Percentiles rank a stretch among this genome's conserved stretches.
phyloP scores from a whole-genome alignment of 53 echinoderm and acorn worm species.

The Crossaster papposus region DNA sequence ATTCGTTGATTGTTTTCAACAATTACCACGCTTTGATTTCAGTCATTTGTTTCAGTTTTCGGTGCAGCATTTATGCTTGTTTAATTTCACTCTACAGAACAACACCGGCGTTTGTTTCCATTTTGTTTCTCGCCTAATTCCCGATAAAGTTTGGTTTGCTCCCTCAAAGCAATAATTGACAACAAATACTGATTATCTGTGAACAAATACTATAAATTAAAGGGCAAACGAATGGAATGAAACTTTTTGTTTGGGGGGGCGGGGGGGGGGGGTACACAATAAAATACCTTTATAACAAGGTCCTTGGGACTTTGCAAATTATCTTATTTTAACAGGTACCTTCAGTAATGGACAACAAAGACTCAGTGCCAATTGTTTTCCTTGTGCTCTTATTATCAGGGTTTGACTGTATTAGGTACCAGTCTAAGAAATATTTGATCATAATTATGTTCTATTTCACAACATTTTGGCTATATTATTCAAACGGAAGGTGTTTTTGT shows the following conservation, averaged over 20 bases:
- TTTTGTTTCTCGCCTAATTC: constrained; percentile 7
- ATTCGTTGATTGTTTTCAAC: constrained; percentile 15
- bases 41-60: constrained; percentile 36
- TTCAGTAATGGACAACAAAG: too few species aligned
- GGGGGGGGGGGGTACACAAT: too few species aligned
- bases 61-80: constrained; percentile 19
- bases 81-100: constrained; percentile 4
- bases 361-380: too few species aligned
- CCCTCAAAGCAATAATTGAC: neutral
- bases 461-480: too few species aligned
- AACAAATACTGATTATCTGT: neutral
- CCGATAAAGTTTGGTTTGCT: neutral
- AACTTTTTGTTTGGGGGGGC: too few species aligned
- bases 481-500: too few species aligned
- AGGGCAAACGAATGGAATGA: neutral
- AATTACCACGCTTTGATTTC: constrained; percentile 22
- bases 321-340: too few species aligned
- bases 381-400: neutral
- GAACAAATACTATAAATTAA: neutral
- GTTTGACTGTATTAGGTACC: too few species aligned
- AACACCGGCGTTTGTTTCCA: neutral
- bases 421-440: too few species aligned
- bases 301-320: too few species aligned
- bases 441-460: too few species aligned
- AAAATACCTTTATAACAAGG: too few species aligned